Conservation (phyloP, 1,140 invertebrate genomes). For the Cydia amplana region DNA sequence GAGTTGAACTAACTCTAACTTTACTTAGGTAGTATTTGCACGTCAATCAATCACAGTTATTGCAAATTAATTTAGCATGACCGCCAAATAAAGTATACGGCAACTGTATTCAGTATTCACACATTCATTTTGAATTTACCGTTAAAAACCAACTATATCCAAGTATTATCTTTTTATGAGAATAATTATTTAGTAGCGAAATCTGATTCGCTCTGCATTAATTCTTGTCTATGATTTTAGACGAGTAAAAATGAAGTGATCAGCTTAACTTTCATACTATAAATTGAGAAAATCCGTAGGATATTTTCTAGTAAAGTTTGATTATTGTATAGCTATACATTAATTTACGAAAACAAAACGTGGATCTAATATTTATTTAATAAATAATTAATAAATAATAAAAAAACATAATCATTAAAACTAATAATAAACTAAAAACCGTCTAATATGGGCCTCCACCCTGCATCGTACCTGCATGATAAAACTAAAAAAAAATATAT, state of each 20-base stretch:
- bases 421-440: too few relatives aligned
- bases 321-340: neutral
- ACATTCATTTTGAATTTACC: neutral
- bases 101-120: neutral
- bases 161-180: conserved; percentile 6
- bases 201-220: conserved; percentile 12
- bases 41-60: neutral
- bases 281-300: neutral
- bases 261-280: neutral
- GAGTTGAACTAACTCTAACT: neutral
- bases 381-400: too few relatives aligned
- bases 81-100: neutral
- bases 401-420: too few relatives aligned
- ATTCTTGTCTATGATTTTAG: neutral
- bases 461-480: too few relatives aligned
- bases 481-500: too few relatives aligned
- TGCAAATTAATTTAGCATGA: neutral
- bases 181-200: conserved; percentile 4
- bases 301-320: too few relatives aligned
- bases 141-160: neutral
- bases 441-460: too few relatives aligned
- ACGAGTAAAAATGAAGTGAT: neutral
- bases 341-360: too few relatives aligned
- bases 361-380: too few relatives aligned
- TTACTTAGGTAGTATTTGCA: neutral